Evolutionary conservation across 1,140 invertebrate species (phyloP), one percentile per base, ranked within the genome.

Genomic region (Portunus trituberculatus): DNA sequence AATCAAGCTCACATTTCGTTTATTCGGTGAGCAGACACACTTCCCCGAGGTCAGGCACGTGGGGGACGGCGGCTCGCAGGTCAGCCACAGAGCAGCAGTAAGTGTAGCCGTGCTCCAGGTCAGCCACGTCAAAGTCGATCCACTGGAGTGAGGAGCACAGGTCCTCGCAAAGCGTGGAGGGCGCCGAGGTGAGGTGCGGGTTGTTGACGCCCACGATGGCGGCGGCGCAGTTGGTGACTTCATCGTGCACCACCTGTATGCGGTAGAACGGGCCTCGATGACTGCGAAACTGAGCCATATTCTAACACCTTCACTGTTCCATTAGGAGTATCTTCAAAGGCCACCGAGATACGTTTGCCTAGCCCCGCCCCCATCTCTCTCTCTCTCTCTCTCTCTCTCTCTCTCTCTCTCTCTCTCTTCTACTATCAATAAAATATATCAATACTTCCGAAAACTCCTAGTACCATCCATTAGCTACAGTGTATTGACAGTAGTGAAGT

Each of bases 61-160:
- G 93, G 31, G 95, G 93, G 7, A 96, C 91, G 16, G 95, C 82
- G 20, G 84, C n/a, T 7, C 94, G 82, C 29, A 95, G 86, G 32
- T 94, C 95, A 3, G 94, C 67, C 28, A 96, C 94, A 46, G 92
- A 39, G 67, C 96, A 96, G 82, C 96, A 96, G 91, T 96, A 96
- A 31, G 95, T 96, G 83, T 29, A 96, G 39, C 96, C 96, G 48
- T 93, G 76, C 46, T 25, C 95, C 76, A 96, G 59, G 87, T 94
- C 91, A 28, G 25, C 31, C 29, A 93, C 76, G 76, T 96, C 92
- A 39, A 94, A 96, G 67, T 95, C 83, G 20, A 95, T 93, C 95
- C 95, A 96, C 4, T 39, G 3, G 48, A 96, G 52, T 31, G 83
- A 31, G 14, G 32, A n/a, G 83, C 95, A 96, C 16, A 95, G 88